Conservation (phyloP, 2,888 invertebrate species). For the Dasypolia templi region DNA sequence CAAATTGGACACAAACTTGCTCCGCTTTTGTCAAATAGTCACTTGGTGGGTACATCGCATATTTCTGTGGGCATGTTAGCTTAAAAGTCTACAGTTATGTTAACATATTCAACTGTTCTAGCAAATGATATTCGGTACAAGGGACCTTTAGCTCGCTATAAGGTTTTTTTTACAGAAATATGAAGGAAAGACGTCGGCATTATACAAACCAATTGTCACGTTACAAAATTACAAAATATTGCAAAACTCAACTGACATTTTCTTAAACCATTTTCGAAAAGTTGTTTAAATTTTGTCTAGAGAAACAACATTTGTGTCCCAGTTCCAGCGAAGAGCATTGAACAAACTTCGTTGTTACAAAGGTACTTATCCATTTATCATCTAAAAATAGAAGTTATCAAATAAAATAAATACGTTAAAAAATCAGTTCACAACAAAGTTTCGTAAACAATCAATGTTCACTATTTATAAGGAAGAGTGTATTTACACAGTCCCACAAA, state of each 20-base stretch:
- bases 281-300: constrained; percentile 2
- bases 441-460: constrained; percentile 50
- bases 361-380: constrained; percentile 53
- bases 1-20: constrained; percentile 69
- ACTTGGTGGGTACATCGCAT: constrained; percentile 59
- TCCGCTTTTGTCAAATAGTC: constrained; percentile 43
- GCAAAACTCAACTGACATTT: constrained; percentile 28
- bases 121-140: constrained; percentile 3
- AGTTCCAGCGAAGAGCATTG: constrained; percentile 47
- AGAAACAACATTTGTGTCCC: constrained; percentile 64
- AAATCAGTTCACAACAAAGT: constrained; percentile 74
- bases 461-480: constrained; percentile 43
- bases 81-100: constrained; percentile 26
- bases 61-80: constrained; percentile 11
- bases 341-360: constrained; percentile 67
- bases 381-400: constrained; percentile 58
- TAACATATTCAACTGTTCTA: constrained; percentile 28
- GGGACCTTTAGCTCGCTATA: not conserved
- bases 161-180: constrained; percentile 20
- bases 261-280: constrained; percentile 35
- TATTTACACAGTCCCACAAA: constrained; percentile 36
- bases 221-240: constrained; percentile 66
- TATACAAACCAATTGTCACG: constrained; percentile 10
- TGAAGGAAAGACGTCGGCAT: constrained; percentile 25
- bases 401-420: constrained; percentile 69